Base-by-base conservation (phyloP, 2,797 vertebrate genomes). In the Cheirogaleus major region DNA sequence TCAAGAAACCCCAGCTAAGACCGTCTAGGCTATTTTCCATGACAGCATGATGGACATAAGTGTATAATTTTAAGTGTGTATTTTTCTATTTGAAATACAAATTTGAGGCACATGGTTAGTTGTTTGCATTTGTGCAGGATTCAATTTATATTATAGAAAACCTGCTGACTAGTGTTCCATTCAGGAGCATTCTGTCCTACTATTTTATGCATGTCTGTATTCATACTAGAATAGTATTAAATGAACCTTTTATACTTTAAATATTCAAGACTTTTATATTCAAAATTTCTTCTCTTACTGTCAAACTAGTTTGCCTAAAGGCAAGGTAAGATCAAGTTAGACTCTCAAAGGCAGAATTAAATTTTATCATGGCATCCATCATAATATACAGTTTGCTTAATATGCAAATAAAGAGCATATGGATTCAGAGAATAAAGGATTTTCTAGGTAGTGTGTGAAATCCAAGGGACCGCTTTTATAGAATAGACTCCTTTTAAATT, bases 311-410 rank as follows among this genome's bases (percentile, higher is more conserved):
- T 96, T 97, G 98, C 98, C 98, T 98, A 97, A 98, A 98, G 98
- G 98, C 98, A 98, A 98, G 97, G 98, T 98, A 98, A 98, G 98
- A 99, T 98, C 98, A 98, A 98, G 98, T 98, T 98, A 98, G 97
- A 96, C 95, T 98, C 98, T 99, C 98, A 98, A 98, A 98, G 98
- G 98, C 98, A 98, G 98, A 98, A 98, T 98, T 99, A 98, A 98
- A 98, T 98, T 98, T 98, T 98, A 99, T 98, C 98, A 98, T 97
- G 98, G 98, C 97, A 98, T 98, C 98, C 84, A 94, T 98, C 98
- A 99, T 98, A 98, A 98, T 98, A 98, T 94, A 97, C 88, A 97
- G 94, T 97, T 99, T 98, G 97, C 98, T 99, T 98, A 98, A 99
- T 98, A 98, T 98, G 98, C 98, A 99, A 98, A 99, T 98, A 98